These are phyloP conservation scores for Xanthostigma xanthostigma DNA, from an alignment of 2,888 invertebrate species.

Conservation along the genomic window DNA sequence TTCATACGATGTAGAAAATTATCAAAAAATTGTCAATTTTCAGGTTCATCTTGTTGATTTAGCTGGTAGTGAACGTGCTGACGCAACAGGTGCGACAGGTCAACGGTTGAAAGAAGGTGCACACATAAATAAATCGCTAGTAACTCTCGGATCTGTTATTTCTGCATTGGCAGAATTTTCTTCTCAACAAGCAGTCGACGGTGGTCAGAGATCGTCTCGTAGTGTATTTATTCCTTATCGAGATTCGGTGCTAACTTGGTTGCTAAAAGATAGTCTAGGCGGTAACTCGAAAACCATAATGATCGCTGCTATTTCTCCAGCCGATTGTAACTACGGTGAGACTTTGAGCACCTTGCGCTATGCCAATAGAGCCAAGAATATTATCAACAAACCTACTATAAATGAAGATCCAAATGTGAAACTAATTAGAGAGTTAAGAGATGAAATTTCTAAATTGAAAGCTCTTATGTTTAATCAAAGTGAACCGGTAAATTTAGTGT, in stretches of 20 bases:
- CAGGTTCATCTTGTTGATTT: slow-evolving; percentile 70
- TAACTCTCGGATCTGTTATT: slow-evolving; percentile 76
- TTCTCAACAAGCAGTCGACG: slow-evolving; percentile 24
- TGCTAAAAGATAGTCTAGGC: slow-evolving; percentile 75
- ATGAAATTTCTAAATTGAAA: slow-evolving; percentile 71
- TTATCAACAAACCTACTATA: slow-evolving; percentile 80
- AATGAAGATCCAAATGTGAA: slow-evolving; percentile 84
- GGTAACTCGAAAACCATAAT: slow-evolving; percentile 86
- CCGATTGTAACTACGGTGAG: slow-evolving; percentile 75
- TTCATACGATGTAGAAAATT: not conserved
- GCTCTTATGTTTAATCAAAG: slow-evolving; percentile 57
- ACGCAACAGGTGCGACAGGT: slow-evolving; percentile 81
- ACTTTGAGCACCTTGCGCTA: slow-evolving; percentile 74
- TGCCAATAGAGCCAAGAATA: slow-evolving; percentile 81
- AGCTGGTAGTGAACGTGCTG: slow-evolving; percentile 80
- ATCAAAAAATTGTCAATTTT: slow-evolving; percentile 1
- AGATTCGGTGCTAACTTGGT: slow-evolving; percentile 78
- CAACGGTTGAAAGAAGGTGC: slow-evolving; percentile 80
- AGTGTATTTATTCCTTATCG: slow-evolving; percentile 70
- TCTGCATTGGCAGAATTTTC: slow-evolving; percentile 66
- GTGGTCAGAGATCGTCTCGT: slow-evolving; percentile 16
- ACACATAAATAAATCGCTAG: slow-evolving; percentile 80
- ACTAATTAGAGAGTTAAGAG: slow-evolving; percentile 67
- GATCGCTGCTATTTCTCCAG: slow-evolving; percentile 62
- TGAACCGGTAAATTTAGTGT: slow-evolving; percentile 37